phyloP scores from a whole-genome alignment of 2,888 invertebrate genomes.

The Hypercompe scribonia region DNA sequence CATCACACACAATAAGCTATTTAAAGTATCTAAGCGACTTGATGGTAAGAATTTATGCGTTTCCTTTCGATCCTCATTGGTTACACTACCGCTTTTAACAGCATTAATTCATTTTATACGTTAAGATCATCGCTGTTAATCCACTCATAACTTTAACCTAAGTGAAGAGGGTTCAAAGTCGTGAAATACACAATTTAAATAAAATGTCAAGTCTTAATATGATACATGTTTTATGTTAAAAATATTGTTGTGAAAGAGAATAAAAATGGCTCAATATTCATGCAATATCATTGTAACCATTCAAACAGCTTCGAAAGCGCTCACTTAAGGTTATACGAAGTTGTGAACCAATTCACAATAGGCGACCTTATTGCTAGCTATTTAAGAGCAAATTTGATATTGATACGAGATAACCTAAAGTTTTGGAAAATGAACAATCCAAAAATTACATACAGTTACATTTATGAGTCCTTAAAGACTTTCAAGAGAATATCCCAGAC shows the following conservation, averaged over 20 bases:
- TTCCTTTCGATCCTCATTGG: background rate
- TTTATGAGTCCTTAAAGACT: background rate
- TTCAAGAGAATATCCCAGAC: background rate
- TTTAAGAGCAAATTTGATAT: conserved; percentile 23
- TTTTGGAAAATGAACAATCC: background rate
- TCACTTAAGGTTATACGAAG: conserved; percentile 33
- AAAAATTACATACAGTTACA: background rate
- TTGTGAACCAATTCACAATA: conserved; percentile 45
- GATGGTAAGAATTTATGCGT: background rate
- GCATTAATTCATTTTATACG: too few species aligned
- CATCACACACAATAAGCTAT: background rate
- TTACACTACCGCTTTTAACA: background rate
- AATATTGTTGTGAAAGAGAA: background rate
- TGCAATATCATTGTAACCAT: conserved; percentile 38
- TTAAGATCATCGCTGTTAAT: background rate
- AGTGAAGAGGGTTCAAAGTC: background rate
- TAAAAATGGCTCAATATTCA: conserved; percentile 41
- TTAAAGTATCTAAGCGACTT: too few species aligned
- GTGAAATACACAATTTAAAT: background rate
- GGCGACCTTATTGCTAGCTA: conserved; percentile 38
- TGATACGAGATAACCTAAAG: background rate
- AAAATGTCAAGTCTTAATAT: background rate
- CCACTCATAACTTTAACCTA: background rate
- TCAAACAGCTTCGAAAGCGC: conserved; percentile 45
- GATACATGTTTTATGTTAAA: background rate